Percentiles rank a stretch among this genome's conserved stretches.
Evolutionary conservation across 2,113 vertebrate species (phyloP).

Genomic region (Hippocampus barbouri): DNA sequence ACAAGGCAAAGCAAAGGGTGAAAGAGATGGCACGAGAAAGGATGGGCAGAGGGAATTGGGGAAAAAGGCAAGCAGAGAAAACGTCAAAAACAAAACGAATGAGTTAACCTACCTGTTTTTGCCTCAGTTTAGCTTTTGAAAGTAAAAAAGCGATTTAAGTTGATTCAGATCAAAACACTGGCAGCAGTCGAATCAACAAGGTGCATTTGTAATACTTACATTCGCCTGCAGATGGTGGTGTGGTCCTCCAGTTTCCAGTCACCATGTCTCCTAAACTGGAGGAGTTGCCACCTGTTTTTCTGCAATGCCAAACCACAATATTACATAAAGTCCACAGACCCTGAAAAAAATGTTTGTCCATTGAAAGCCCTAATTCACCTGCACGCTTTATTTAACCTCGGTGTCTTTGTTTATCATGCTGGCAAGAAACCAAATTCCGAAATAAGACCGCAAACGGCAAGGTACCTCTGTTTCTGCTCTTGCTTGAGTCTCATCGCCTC

Average conservation of each 20-base stretch:
- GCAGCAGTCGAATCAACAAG: constrained; percentile 1
- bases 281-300: constrained; percentile 84
- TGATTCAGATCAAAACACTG: constrained; percentile 34
- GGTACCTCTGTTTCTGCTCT: constrained; percentile 91
- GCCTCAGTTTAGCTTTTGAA: constrained; percentile 94
- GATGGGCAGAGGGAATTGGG: not conserved
- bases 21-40: constrained; percentile 18
- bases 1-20: constrained; percentile 24
- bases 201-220: constrained; percentile 57
- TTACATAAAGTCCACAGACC: not conserved
- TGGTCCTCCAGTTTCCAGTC: constrained; percentile 85
- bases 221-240: constrained; percentile 85
- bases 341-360: not conserved
- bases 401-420: not conserved
- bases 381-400: not conserved
- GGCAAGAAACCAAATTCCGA: not conserved
- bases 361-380: not conserved
- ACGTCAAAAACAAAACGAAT: not conserved
- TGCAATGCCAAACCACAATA: constrained; percentile 49
- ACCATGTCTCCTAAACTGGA: constrained; percentile 87
- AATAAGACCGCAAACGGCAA: not conserved
- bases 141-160: constrained; percentile 63
- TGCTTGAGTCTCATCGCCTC: constrained; percentile 93
- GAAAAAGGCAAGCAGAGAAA: not conserved
- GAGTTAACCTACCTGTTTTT: constrained; percentile 87